Evolutionary conservation across 2,888 invertebrate genomes (phyloP), one percentile per base, ranked within the genome.

Genomic region (Volucella bombylans): DNA sequence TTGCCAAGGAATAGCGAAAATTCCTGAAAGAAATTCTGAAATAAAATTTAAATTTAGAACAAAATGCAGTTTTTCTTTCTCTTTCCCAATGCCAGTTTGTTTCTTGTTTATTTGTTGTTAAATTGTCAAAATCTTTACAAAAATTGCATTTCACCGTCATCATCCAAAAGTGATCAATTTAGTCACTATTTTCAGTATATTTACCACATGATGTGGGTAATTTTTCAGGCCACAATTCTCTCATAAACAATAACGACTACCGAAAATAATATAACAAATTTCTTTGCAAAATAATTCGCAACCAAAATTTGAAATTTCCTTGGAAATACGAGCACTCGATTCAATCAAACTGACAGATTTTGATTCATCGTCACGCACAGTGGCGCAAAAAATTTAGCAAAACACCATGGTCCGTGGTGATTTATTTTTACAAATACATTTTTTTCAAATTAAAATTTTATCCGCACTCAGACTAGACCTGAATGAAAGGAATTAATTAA

Each of bases 21-120:
- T 23, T 57, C 12, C 18, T 39, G 1, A 38, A 38, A 59, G 12
- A 43, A 23, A 59, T 14, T 14, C 49, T n/a, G 10, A 71, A 38
- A 50, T 6, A 12, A 49, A 41, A 49, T 50, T 71, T 71, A 71
- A 50, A 71, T 14, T 59, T 71, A 71, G 69, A 71, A 38, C 23
- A 8, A 45, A 10, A 47, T 18, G 23, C 23, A 11, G 18, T 6
- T 54, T 18, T 61, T 41, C 38, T 43, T 43, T 61, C 23, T 45
- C 12, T 39, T 18, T 57, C 15, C 38, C 49, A 12, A 18, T 54
- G 67, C 6, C 31, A 31, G 31, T 31, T 31, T 23, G 18, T 23
- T 23, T 23, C 18, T 23, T 2, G 18, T 23, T 23, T 1, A 6
- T 4, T 31, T 31, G 4, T 31, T 71, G 49, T 41, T 41, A 14